A percentile compares a stretch with the other conserved stretches of the same genome.
Evolutionary conservation across 2,113 vertebrate species (phyloP).

Genomic region (Hypanus sabinus): DNA sequence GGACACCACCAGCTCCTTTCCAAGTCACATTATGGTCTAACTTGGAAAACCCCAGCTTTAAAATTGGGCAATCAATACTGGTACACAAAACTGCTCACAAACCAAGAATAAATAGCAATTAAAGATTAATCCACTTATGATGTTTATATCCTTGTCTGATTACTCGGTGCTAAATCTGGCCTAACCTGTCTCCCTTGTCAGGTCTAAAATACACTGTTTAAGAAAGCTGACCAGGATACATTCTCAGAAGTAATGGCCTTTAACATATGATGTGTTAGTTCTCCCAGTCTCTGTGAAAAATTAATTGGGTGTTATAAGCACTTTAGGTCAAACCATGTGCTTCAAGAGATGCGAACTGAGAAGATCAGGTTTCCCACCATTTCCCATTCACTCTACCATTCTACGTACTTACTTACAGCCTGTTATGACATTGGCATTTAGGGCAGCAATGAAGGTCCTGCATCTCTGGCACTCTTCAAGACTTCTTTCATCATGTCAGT

Average conservation of each 20-base stretch:
- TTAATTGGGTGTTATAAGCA: not conserved
- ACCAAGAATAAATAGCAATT: no score
- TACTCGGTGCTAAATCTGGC: not conserved
- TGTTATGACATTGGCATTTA: no score
- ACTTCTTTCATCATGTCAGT: no score
- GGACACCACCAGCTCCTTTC: no score
- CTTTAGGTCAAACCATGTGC: not conserved
- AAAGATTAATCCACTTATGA: no score
- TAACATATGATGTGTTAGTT: not conserved
- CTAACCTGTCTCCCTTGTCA: not conserved
- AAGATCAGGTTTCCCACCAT: not conserved
- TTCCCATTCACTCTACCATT: not conserved
- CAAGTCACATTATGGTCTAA: no score
- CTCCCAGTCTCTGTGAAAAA: not conserved
- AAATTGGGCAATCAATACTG: no score
- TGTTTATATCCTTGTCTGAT: not conserved
- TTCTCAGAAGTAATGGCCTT: not conserved
- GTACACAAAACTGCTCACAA: no score
- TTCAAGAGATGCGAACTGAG: not conserved
- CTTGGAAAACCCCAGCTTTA: no score
- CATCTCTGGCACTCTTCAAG: no score
- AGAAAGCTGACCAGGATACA: not conserved
- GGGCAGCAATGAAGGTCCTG: no score
- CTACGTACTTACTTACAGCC: not conserved
- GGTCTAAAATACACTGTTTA: not conserved